Base-by-base conservation (phyloP, 30 jellyfish, hydroid and myxozoan species). In the Cassiopea xamachana region DNA sequence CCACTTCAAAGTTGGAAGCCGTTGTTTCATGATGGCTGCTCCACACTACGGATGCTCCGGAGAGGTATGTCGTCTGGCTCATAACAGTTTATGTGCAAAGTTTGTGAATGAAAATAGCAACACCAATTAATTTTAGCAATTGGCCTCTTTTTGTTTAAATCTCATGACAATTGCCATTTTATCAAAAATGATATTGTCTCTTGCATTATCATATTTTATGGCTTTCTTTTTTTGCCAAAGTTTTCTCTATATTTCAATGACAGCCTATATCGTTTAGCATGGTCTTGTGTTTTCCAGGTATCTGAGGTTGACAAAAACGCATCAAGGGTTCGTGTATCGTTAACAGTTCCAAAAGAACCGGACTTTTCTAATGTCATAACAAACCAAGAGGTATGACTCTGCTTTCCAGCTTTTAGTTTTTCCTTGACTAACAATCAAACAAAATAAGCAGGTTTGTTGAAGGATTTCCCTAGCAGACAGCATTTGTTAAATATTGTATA, bases 41-140 rank as follows among this genome's bases (percentile, higher is more conserved):
- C 96, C 98, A 14, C 87, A 81, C 60, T 95, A 95, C 74, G 99
- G 99, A 46, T 91, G 97, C 87, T 19, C 93, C 0, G 99, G 99
- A 55, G 98, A 95, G 98, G 99, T 95, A 27, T 4, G 87, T 39
- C 46, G n/a, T 48, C n/a, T 64, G 8, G 15, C 43, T 64, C 27
- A 9, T 5, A 2, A 7, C 8, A 27, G 2, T 64, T 64, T 7
- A 7, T 0, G 74, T 4, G 64, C 64, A 55, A 3, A 55, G 64
- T 10, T 55, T 3, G 12, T 55, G 10, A 10, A 55, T 27, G 39
- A 55, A 55, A 3, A 55, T 55, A 10, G 64, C 64, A 55, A 55
- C 12, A 55, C 12, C 12, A 3, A 6, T 55, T 55, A 55, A 10
- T 6, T 3, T 6, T 55, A 55, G 64, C 12, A 55, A 55, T 3